Conservation (phyloP, 2,888 invertebrate species). For the Trichopoda pennipes region DNA sequence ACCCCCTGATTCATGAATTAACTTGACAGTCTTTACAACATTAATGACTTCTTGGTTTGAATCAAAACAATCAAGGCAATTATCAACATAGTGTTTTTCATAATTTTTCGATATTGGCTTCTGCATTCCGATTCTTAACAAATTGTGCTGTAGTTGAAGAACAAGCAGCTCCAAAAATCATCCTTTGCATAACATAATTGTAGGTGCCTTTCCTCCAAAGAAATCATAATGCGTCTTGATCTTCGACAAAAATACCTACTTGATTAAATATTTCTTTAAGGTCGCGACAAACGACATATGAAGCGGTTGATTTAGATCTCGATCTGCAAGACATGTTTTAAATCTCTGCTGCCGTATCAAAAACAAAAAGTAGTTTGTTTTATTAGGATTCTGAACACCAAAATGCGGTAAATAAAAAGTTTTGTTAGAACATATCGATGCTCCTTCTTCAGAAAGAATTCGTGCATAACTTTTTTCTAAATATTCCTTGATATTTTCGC, state of each 20-base stretch:
- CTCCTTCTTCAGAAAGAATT: no score
- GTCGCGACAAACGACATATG: conserved; percentile 49
- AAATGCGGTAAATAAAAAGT: no score
- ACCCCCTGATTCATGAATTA: no score
- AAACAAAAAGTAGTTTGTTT: conserved; percentile 23
- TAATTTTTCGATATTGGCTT: no score
- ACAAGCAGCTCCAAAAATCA: conserved; percentile 60
- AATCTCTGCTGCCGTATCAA: conserved; percentile 37
- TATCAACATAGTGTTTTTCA: no score
- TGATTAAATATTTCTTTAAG: conserved; percentile 61
- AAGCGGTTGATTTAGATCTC: conserved; percentile 28
- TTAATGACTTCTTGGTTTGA: no score
- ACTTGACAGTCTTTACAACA: no score
- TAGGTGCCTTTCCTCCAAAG: conserved; percentile 37
- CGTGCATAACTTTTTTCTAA: neutral
- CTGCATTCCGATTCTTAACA: conserved; percentile 72
- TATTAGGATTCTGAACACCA: no score
- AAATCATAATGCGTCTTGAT: conserved; percentile 56
- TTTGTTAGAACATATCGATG: no score
- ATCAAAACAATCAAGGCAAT: no score
- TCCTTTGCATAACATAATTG: conserved; percentile 47
- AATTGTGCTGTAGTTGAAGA: conserved; percentile 65
- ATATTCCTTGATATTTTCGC: conserved; percentile 6
- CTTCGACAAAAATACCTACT: conserved; percentile 43
- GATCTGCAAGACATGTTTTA: conserved; percentile 16